Evolutionary conservation across 2,113 vertebrate genomes (phyloP).

Genomic region (Eidolon helvum): DNA sequence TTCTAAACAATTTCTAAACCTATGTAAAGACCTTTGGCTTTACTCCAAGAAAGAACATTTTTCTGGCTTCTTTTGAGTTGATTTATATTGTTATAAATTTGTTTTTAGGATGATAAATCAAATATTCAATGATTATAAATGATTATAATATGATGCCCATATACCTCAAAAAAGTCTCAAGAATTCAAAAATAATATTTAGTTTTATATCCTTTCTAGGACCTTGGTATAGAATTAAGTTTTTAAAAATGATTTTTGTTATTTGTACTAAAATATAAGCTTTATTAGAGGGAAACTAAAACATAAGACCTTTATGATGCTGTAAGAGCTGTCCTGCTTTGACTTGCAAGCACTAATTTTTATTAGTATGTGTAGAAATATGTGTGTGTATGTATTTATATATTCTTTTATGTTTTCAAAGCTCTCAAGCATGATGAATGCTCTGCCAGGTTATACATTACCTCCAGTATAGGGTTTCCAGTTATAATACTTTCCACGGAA

Average conservation of each 20-base stretch:
- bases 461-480: conserved; percentile 99
- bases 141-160: conserved; percentile 1
- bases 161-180: not conserved
- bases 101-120: conserved; percentile 18
- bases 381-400: not conserved
- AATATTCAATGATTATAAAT: conserved; percentile 36
- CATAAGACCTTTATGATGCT: not conserved
- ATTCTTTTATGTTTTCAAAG: conserved; percentile 52
- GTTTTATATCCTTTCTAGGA: conserved; percentile 24
- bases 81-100: conserved; percentile 36
- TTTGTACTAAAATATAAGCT: not conserved
- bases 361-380: not conserved
- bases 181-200: conserved; percentile 26
- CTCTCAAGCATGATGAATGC: conserved; percentile 18
- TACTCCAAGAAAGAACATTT: conserved; percentile 8
- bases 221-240: not conserved
- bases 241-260: conserved; percentile 34
- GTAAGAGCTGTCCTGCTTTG: not conserved
- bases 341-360: conserved; percentile 31
- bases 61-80: conserved; percentile 20
- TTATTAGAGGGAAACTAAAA: conserved; percentile 42
- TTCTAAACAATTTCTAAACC: not conserved
- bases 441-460: conserved; percentile 83
- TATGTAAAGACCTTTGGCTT: not conserved
- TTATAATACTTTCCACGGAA: conserved; percentile 99